Evolutionary conservation across 2,113 vertebrate genomes (phyloP).

Genomic region (Triplophysa dalaica): DNA sequence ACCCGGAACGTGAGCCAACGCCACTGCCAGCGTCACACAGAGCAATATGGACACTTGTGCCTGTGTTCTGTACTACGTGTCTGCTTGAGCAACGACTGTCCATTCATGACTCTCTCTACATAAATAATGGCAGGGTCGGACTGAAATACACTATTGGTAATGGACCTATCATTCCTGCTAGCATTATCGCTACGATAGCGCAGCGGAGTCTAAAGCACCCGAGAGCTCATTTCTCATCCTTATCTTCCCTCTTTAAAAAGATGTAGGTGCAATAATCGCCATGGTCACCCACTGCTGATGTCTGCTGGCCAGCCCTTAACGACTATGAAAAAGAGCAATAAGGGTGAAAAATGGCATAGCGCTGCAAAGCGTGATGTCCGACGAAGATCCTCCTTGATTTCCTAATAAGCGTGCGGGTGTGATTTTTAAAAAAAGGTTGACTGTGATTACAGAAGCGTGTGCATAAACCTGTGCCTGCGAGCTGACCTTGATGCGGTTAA

Average conservation of each 20-base stretch:
- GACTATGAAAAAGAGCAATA: conserved; percentile 41
- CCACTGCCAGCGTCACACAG: conserved; percentile 65
- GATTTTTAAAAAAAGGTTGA: conserved; percentile 24
- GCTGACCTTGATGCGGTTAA: conserved; percentile 48
- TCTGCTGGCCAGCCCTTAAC: conserved; percentile 15
- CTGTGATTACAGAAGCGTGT: conserved; percentile 8
- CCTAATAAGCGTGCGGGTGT: conserved; percentile 21
- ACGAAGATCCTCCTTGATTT: conserved; percentile 30
- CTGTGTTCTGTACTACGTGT: conserved; percentile 58
- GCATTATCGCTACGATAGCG: conserved; percentile 13
- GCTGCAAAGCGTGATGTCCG: conserved; percentile 24
- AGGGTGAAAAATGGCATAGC: conserved; percentile 37
- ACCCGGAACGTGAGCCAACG: conserved; percentile 60
- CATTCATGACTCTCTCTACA: conserved; percentile 11
- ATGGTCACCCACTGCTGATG: conserved; percentile 38
- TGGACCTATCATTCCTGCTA: not conserved
- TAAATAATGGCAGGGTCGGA: not conserved
- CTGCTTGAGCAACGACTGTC: not conserved
- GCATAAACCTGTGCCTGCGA: conserved; percentile 1
- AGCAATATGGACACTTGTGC: conserved; percentile 61
- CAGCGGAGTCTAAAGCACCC: not conserved
- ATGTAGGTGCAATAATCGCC: conserved; percentile 37
- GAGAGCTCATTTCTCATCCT: conserved; percentile 40
- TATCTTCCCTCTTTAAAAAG: conserved; percentile 45
- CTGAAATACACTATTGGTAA: conserved; percentile 26